A percentile compares a stretch with the other conserved stretches of the same genome.
phyloP scores from a whole-genome alignment of 2,113 vertebrate genomes.

The Ochotona curzoniae region DNA sequence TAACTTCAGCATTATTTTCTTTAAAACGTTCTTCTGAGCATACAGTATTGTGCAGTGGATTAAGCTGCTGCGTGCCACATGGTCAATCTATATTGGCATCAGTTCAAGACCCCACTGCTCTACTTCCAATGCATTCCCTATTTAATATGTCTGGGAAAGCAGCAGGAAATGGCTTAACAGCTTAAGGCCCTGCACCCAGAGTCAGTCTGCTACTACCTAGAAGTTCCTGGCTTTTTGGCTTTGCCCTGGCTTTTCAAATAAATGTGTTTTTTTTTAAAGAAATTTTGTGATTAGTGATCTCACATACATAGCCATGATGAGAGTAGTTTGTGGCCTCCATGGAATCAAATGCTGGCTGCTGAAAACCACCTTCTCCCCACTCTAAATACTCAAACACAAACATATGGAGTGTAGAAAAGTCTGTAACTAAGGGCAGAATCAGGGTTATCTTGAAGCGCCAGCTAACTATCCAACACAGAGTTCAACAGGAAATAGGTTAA shows the following conservation, averaged over 20 bases:
- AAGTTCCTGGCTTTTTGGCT: no score
- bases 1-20: background rate
- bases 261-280: no score
- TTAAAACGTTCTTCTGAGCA: conserved; percentile 9
- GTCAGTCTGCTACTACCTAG: no score
- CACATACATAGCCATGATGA: background rate
- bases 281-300: background rate
- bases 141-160: no score
- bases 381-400: background rate
- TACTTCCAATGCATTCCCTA: no score
- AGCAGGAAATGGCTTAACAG: no score
- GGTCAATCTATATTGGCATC: no score
- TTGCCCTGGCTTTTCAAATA: no score
- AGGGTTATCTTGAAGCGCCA: background rate
- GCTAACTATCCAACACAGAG: background rate
- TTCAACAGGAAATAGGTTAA: conserved; percentile 22
- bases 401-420: background rate
- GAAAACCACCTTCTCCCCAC: background rate
- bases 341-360: background rate
- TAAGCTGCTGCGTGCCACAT: no score
- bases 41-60: no score
- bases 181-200: no score
- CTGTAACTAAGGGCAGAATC: background rate
- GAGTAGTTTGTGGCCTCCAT: background rate
- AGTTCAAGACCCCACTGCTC: no score